Base-by-base conservation (phyloP, 2,888 invertebrate species). In the Invenusta paracnida region DNA sequence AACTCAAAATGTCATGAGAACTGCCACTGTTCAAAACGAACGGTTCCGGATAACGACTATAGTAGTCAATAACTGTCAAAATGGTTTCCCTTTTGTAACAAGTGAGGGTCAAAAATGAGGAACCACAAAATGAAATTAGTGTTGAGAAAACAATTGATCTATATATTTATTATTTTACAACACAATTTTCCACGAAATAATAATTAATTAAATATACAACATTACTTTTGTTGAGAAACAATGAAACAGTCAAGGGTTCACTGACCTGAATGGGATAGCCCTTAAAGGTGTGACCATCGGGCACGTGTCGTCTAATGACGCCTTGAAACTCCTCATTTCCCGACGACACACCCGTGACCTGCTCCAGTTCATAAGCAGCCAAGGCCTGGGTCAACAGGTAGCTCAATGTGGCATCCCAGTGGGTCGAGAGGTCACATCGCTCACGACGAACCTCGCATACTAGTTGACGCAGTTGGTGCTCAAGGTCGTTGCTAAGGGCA, bases 271-370 rank as follows among this genome's bases (percentile, higher is more conserved):
- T 23, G 1, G 84, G 84, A 84, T 30, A 84, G 67, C 30, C 84
- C 87, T 91, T 92, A 87, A 92, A 92, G 13, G 91, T 91, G 87
- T 92, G 91, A n/a, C 91, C 91, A 86, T 91, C 91, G 13, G 91
- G 91, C 0, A 92, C 91, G 17, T 90, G 88, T 29, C 89, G 89
- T 48, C 90, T 88, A 5, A 92, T 89, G 0, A 91, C 90, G 86
- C 91, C 90, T 84, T 91, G 90, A 87, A 92, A 92, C 86, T 92
- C 92, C 87, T 91, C 91, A 88, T 91, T 92, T 29, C 91, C 91
- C n/a, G 90, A 17, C 17, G 91, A 13, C 29, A 73, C 85, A 90
- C 92, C 92, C 88, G 91, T 91, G 30, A 90, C 88, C 86, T 91
- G 88, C 86, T 92, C 91, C 81, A 89, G 89, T 87, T 92, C 92